Conservation (phyloP, 2,888 invertebrate genomes). For the Hydriomena furcata region DNA sequence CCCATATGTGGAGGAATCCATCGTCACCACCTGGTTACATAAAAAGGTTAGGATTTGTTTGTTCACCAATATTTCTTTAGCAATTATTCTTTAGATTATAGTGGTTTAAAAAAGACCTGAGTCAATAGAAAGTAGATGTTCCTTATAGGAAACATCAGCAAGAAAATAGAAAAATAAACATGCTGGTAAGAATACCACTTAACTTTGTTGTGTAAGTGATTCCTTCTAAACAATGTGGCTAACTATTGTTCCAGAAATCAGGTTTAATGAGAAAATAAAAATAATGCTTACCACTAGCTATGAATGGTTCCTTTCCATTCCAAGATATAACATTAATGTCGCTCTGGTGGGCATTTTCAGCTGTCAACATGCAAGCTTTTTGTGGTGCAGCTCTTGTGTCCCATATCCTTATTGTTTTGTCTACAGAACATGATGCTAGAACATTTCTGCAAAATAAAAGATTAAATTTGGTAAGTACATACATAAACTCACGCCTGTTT, state of each 20-base stretch:
- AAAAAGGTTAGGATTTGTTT: too few relatives aligned
- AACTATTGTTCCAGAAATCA: neutral
- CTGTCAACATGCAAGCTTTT: conserved; percentile 96
- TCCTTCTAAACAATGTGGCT: too few relatives aligned
- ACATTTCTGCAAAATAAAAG: conserved; percentile 84
- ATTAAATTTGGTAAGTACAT: too few relatives aligned
- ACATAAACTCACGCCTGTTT: too few relatives aligned
- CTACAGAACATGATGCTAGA: conserved; percentile 94
- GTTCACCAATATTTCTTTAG: too few relatives aligned
- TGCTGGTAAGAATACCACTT: too few relatives aligned
- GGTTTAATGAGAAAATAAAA: neutral
- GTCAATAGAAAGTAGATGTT: too few relatives aligned
- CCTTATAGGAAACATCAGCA: too few relatives aligned
- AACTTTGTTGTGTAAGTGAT: too few relatives aligned
- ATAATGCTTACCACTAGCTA: conserved; percentile 87
- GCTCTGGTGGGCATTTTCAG: conserved; percentile 92
- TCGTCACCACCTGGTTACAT: conserved; percentile 94
- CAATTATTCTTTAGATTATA: too few relatives aligned
- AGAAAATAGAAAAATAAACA: too few relatives aligned
- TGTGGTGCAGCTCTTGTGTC: conserved; percentile 93
- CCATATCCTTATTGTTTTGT: conserved; percentile 97
- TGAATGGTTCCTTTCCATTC: conserved; percentile 96
- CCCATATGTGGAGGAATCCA: conserved; percentile 97
- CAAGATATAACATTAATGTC: conserved; percentile 99
- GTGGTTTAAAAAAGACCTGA: too few relatives aligned